phyloP scores from a whole-genome alignment of 2,888 invertebrate genomes.

The Gastrophysa polygoni region DNA sequence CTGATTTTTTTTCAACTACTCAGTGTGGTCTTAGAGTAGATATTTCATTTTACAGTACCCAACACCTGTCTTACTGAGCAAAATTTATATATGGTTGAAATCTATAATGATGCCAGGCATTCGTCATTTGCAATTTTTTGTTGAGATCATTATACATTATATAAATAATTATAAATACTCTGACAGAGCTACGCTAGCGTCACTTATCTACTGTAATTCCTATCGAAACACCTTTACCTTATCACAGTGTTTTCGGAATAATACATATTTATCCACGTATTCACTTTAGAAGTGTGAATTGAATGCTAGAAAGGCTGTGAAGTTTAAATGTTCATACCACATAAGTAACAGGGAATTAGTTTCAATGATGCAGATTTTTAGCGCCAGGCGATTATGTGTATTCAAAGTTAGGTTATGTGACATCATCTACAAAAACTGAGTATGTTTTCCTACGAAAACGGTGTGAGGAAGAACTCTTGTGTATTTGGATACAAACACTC shows the following conservation, averaged over 20 bases:
- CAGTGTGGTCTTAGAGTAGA: too few relatives aligned
- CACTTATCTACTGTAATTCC: background rate
- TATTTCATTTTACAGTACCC: too few relatives aligned
- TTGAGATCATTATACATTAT: background rate
- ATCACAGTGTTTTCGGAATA: background rate
- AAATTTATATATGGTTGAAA: too few relatives aligned
- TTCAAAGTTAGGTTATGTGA: background rate
- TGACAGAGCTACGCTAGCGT: background rate
- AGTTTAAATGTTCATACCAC: background rate
- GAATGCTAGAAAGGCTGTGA: background rate
- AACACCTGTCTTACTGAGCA: too few relatives aligned
- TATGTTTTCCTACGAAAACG: background rate
- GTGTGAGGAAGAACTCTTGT: constrained; percentile 11
- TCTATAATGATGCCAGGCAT: too few relatives aligned
- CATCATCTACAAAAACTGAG: background rate
- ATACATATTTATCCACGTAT: background rate
- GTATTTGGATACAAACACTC: constrained; percentile 18
- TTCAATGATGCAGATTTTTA: background rate
- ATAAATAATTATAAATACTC: background rate
- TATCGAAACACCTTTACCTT: background rate
- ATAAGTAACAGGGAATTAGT: background rate
- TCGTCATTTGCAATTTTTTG: too few relatives aligned
- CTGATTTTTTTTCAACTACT: too few relatives aligned
- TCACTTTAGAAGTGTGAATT: background rate
- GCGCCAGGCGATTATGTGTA: background rate